Base-by-base conservation (phyloP, 2,888 invertebrate species). In the Spatulosminthurus flaviceps region DNA sequence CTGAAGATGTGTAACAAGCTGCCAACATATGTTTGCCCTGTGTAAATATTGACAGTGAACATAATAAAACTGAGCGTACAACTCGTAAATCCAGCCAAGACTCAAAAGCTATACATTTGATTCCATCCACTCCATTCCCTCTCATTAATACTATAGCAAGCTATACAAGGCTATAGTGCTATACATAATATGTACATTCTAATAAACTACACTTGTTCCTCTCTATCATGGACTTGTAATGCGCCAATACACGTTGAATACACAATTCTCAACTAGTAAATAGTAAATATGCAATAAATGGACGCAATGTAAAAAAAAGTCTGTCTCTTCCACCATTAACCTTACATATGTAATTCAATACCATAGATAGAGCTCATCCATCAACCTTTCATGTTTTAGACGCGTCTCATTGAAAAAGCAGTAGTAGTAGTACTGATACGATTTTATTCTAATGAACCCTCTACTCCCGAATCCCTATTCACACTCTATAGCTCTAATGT, bases 51-150 rank as follows among this genome's bases (percentile, higher is more conserved):
- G 75, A 75, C 75, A 75, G 64, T 29, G 60, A 66, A 66, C 43
- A 72, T 61, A 75, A 64, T 75, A 75, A 64, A 75, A 75, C 64
- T 73, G 51, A 73, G 66, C 34, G 75, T 75, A 75, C 64, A 75
- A 64, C 61, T 74, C 61, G 74, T 64, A 64, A 74, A 74, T 74
- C 29, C 22, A 41, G 34, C 26, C 61, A 75, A 75, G n/a, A 64
- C n/a, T 51, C 22, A 64, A 64, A 13, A 64, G 11, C 1, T 51
- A 51, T 26, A 72, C 34, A 69, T 21, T 69, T 69, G 21, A 72
- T 72, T 51, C 51, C 16, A 51, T n/a, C 51, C 13, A 28, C 67
- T 28, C 28, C n/a, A n/a, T n/a, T n/a, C 67, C 67, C 13, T 26
- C 51, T 51, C 51, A 51, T 51, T 51, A 51, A 51, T 51, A 34